Conservation (phyloP, 2,888 invertebrate species). For the Lapara coniferarum region DNA sequence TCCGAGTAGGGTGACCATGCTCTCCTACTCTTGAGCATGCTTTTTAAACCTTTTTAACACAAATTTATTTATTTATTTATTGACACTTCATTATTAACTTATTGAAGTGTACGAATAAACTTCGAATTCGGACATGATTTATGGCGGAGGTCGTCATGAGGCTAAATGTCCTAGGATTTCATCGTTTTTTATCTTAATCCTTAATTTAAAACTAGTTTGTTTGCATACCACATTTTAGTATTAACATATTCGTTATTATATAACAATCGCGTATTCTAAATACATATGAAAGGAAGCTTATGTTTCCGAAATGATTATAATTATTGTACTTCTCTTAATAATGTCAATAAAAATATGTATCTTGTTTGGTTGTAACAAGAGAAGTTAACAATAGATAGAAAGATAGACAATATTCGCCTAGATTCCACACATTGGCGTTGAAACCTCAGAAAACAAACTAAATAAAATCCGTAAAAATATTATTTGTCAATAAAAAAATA, state of each 20-base stretch:
- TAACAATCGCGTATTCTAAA: no score
- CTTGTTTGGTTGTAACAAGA: no score
- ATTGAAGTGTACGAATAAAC: conserved; percentile 26
- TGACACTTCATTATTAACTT: conserved; percentile 51
- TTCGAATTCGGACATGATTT: background rate
- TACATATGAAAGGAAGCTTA: no score
- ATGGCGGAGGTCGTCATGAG: background rate
- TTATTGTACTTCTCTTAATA: no score
- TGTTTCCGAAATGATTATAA: background rate
- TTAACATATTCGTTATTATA: no score
- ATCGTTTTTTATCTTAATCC: background rate
- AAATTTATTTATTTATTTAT: conserved; percentile 34
- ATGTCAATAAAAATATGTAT: no score
- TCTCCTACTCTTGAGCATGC: conserved; percentile 34
- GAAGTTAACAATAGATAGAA: no score
- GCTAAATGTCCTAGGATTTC: background rate
- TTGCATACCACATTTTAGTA: no score
- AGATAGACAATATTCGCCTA: background rate
- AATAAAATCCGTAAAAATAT: background rate
- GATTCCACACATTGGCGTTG: background rate
- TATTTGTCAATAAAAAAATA: background rate
- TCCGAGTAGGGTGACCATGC: conserved; percentile 46
- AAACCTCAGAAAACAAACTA: background rate
- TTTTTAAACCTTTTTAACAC: conserved; percentile 46
- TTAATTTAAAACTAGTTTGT: no score